Conservation (phyloP, 2,888 invertebrate species). For the Adineta ricciae region DNA sequence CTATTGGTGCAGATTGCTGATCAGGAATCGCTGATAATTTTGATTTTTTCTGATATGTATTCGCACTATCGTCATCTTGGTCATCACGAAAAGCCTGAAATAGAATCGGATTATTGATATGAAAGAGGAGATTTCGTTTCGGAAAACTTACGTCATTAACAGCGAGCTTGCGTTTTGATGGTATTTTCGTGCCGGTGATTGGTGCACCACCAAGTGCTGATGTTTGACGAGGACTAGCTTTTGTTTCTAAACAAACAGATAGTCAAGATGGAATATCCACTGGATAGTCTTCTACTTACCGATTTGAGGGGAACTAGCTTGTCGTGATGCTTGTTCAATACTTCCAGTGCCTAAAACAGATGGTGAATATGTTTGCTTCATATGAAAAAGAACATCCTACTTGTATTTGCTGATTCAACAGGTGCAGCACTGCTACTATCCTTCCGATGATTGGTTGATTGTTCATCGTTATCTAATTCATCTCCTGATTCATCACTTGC, state of each 20-base stretch:
- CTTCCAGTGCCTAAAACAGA: not conserved
- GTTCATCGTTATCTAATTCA: not conserved
- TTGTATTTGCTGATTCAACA: not conserved
- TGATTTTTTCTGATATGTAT: not conserved
- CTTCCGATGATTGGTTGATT: not conserved
- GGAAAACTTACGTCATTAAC: not conserved
- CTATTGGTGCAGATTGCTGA: not conserved
- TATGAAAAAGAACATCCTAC: not conserved
- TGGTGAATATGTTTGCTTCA: not conserved
- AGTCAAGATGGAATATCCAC: not conserved
- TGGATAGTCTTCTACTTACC: not conserved
- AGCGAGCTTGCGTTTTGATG: not conserved
- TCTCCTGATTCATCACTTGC: not conserved
- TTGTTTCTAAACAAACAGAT: not conserved
- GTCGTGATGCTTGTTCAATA: not conserved
- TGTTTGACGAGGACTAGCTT: slow-evolving; percentile 15
- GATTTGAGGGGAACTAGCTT: not conserved
- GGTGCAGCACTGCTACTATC: not conserved
- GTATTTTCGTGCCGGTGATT: not conserved
- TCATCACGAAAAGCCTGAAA: slow-evolving; percentile 1
- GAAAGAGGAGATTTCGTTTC: too few species aligned
- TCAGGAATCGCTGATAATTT: not conserved
- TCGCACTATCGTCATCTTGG: not conserved
- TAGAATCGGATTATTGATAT: not conserved
- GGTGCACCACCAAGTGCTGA: slow-evolving; percentile 13